A percentile compares a stretch with the other conserved stretches of the same genome.
Conservation (phyloP, 2,797 vertebrate genomes). For the Xerus rutilus region DNA sequence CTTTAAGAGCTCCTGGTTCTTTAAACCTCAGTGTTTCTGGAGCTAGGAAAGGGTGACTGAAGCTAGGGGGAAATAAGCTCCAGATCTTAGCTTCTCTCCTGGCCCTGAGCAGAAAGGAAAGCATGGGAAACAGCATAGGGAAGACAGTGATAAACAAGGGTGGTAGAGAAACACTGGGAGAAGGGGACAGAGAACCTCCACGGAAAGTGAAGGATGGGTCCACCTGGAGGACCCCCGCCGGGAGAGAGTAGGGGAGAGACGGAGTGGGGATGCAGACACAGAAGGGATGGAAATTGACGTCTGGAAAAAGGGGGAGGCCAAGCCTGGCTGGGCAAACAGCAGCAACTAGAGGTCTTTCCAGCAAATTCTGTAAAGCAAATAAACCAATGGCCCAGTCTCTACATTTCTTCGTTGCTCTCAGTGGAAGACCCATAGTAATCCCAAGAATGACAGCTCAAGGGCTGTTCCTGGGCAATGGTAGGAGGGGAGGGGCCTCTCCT, state of each 20-base stretch:
- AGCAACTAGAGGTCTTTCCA: constrained; percentile 52
- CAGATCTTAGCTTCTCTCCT: not conserved
- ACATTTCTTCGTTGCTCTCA: not conserved
- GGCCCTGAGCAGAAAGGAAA: not conserved
- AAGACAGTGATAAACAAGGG: not conserved
- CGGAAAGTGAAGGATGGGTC: not conserved
- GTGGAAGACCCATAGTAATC: constrained; percentile 30
- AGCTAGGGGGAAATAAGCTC: not conserved
- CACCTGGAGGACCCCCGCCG: not conserved
- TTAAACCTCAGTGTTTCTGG: not conserved
- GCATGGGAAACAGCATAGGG: not conserved
- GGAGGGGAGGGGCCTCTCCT: not conserved
- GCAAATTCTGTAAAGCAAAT: constrained; percentile 29
- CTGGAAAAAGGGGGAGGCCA: not conserved
- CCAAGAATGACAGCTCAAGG: constrained; percentile 25
- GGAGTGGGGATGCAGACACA: not conserved
- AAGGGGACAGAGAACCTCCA: not conserved
- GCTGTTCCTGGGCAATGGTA: not conserved
- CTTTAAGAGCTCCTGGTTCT: not conserved
- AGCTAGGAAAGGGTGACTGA: not conserved
- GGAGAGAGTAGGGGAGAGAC: not conserved
- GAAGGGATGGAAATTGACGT: not conserved
- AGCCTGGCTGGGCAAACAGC: not conserved
- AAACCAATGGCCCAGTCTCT: not conserved
- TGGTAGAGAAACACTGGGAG: not conserved